Evolutionary conservation across 2,113 vertebrate genomes (phyloP).

Genomic region (Podiceps cristatus): DNA sequence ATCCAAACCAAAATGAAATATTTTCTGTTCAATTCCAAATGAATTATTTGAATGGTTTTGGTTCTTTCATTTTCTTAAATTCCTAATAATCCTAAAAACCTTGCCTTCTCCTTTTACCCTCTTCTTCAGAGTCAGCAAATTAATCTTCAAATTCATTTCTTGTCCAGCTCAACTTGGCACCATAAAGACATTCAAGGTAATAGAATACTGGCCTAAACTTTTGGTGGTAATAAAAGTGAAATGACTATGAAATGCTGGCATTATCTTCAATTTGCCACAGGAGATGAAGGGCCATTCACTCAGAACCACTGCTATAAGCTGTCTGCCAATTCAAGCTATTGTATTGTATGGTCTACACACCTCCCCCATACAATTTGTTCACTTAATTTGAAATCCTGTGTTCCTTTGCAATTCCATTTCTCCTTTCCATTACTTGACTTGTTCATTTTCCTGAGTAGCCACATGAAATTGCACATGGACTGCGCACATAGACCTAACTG

Average conservation of each 20-base stretch:
- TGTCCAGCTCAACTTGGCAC: background rate
- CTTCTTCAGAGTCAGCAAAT: background rate
- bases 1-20: background rate
- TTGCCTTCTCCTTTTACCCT: background rate
- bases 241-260: conserved; percentile 22
- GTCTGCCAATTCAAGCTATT: background rate
- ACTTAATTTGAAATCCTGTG: conserved; percentile 36
- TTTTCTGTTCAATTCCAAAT: background rate
- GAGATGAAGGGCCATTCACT: conserved; percentile 29
- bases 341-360: background rate
- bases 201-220: conserved; percentile 18
- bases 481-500: background rate
- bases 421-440: conserved; percentile 24
- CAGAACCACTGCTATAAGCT: conserved; percentile 2
- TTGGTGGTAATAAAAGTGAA: conserved; percentile 32
- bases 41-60: background rate
- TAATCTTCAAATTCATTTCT: background rate
- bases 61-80: background rate
- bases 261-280: conserved; percentile 46
- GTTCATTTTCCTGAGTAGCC: background rate
- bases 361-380: background rate
- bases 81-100: background rate
- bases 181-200: background rate
- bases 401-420: conserved; percentile 28
- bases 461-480: background rate